Conservation (phyloP, 1,140 invertebrate species). For the Brachionus sp. region DNA sequence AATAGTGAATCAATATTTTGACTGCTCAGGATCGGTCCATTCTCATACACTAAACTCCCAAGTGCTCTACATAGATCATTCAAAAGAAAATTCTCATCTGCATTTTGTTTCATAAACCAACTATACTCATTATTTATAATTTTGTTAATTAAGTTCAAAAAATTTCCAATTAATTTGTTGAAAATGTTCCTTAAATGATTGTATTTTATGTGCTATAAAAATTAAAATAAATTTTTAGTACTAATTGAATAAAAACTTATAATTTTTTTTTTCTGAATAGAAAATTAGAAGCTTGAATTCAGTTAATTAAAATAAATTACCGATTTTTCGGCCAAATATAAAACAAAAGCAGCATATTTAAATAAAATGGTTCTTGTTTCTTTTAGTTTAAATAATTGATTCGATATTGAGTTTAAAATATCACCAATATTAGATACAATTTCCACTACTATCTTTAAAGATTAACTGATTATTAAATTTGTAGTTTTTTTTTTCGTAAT, state of each 20-base stretch:
- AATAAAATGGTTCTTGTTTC: not conserved
- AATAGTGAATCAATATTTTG: not conserved
- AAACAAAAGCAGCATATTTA: not conserved
- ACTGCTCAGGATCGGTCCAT: not conserved
- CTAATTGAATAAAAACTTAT: not conserved
- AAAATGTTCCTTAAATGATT: slow-evolving; percentile 4
- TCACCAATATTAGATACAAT: not conserved
- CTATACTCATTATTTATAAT: not conserved
- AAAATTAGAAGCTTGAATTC: not conserved
- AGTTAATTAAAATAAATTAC: not conserved
- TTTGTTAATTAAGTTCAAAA: not conserved
- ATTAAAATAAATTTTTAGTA: not conserved
- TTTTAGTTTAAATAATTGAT: not conserved
- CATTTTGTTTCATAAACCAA: not conserved
- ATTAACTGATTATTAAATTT: not conserved
- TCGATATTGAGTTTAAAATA: not conserved
- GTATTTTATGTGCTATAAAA: not conserved
- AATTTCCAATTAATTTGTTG: not conserved
- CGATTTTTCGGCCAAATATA: slow-evolving; percentile 9
- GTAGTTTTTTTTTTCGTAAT: not conserved
- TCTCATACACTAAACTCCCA: not conserved
- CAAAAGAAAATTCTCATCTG: not conserved
- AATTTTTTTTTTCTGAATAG: not conserved
- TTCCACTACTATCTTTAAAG: not conserved
- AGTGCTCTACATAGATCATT: not conserved